Percentiles rank a stretch among this genome's conserved stretches.
These are phyloP conservation scores for Caenorhabditis sp. DNA, from an alignment of 2,888 invertebrate genomes.

Conservation along the genomic window DNA sequence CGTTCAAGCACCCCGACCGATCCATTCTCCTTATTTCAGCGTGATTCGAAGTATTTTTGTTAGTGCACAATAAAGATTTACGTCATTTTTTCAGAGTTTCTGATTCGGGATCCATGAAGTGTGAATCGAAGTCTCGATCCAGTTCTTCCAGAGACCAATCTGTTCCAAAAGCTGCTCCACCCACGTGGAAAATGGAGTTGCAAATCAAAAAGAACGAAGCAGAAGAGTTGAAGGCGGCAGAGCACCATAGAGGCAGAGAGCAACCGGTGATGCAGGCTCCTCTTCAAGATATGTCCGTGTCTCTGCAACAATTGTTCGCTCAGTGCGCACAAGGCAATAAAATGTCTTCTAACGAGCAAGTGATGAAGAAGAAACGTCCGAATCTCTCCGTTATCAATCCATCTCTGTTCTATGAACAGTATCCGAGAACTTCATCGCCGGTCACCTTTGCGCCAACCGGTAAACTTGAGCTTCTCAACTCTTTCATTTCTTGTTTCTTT, in stretches of 20 bases:
- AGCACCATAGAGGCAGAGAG: neutral
- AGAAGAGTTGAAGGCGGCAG: neutral
- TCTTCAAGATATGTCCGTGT: conserved; percentile 11
- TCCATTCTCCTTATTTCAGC: conserved; percentile 32
- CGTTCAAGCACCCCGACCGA: conserved; percentile 40
- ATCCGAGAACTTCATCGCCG: conserved; percentile 62
- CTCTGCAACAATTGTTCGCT: conserved; percentile 37
- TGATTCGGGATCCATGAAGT: neutral
- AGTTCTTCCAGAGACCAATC: conserved; percentile 25
- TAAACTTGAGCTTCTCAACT: neutral
- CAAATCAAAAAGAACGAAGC: conserved; percentile 29
- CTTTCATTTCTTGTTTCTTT: conserved; percentile 14
- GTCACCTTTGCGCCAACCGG: conserved; percentile 20
- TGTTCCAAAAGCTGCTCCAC: conserved; percentile 31
- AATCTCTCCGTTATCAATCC: conserved; percentile 61
- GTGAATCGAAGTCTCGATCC: conserved; percentile 13
- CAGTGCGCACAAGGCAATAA: conserved; percentile 15
- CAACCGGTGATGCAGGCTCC: neutral
- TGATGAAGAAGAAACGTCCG: conserved; percentile 48
- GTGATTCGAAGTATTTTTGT: conserved; percentile 11
- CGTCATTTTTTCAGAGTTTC: conserved; percentile 16
- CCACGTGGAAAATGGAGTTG: conserved; percentile 65
- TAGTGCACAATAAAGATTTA: neutral
- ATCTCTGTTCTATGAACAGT: conserved; percentile 59
- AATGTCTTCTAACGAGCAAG: neutral